These are phyloP conservation scores for Hirtodrosophila duncani DNA, from an alignment of 2,888 invertebrate species.

Conservation along the genomic window DNA sequence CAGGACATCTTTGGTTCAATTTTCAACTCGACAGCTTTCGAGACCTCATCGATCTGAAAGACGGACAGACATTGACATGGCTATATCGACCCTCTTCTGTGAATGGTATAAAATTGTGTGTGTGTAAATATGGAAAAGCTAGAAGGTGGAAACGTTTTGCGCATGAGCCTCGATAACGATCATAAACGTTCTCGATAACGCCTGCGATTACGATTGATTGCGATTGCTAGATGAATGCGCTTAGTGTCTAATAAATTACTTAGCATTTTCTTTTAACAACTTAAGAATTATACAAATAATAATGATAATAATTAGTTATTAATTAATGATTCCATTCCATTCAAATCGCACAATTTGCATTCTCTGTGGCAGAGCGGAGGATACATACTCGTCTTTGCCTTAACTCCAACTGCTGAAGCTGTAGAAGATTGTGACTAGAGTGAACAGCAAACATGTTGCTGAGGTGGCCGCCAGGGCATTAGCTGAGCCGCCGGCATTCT, in stretches of 20 bases:
- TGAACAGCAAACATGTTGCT: slow-evolving; percentile 48
- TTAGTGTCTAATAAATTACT: slow-evolving; percentile 59
- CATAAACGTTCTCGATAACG: too few species aligned
- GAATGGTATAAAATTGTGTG: too few species aligned
- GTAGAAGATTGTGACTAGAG: slow-evolving; percentile 68
- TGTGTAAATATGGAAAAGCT: too few species aligned
- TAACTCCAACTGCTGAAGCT: slow-evolving; percentile 62
- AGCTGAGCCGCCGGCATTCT: slow-evolving; percentile 17
- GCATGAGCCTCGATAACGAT: too few species aligned
- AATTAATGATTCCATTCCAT: slow-evolving; percentile 47
- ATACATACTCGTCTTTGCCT: slow-evolving; percentile 46
- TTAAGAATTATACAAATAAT: slow-evolving; percentile 62
- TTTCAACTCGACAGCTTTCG: too few species aligned
- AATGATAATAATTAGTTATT: slow-evolving; percentile 51
- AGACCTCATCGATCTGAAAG: too few species aligned
- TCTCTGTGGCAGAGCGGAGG: too few species aligned
- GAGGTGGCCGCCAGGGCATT: slow-evolving; percentile 38
- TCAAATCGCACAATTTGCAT: slow-evolving; percentile 35
- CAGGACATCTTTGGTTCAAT: too few species aligned
- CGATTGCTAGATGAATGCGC: slow-evolving; percentile 47
- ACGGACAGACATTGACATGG: too few species aligned
- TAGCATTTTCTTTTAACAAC: slow-evolving; percentile 61
- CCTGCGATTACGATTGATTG: slow-evolving; percentile 13
- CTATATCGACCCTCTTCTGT: too few species aligned
- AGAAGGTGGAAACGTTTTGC: too few species aligned